Evolutionary conservation across 2,888 invertebrate species (phyloP), one percentile per base, ranked within the genome.

Genomic region (Drosophila ochracea): DNA sequence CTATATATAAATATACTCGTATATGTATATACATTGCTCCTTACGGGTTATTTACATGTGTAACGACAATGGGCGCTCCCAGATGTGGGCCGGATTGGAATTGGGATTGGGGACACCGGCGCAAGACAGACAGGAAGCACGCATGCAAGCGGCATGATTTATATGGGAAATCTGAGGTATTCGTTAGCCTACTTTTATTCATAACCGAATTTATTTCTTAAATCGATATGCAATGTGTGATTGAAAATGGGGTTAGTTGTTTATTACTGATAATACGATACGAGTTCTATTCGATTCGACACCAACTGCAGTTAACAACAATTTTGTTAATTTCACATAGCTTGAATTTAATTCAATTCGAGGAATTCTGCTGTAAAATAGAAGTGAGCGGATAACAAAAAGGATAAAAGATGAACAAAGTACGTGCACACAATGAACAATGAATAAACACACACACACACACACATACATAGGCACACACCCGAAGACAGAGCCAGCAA

Each of bases 101-200:
- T 31, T 57, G 65, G 49, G 60, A 74, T 68, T 72, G 84, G 68
- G 72, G 75, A 69, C 72, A 71, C 5, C 54, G 57, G 60, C 54
- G 61, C 54, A 72, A 73, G 71, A 73, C 83, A 73, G 61, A 66
- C 85, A 71, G 85, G 84, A 87, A 84, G 85, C 83, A 73, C 62
- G 81, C 78, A 70, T 74, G 84, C 68, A 73, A 74, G 68, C 60
- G 70, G 64, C 77, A 82, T 85, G 85, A 85, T 88, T 88, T 84
- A 82, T 88, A 88, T 84, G 77, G 73, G 68, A 68, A 84, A n/a
- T 82, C 78, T 84, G 77, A 80, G 82, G 76, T 69, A 78, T 74
- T 53, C 65, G 60, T 61, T 68, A 43, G 65, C 64, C 57, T 63
- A n/a, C 37, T 25, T 60, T 73, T 61, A 47, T 67, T 70, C 50